Evolutionary conservation across 2,888 invertebrate species (phyloP).

Genomic region (Pandemis heparana): DNA sequence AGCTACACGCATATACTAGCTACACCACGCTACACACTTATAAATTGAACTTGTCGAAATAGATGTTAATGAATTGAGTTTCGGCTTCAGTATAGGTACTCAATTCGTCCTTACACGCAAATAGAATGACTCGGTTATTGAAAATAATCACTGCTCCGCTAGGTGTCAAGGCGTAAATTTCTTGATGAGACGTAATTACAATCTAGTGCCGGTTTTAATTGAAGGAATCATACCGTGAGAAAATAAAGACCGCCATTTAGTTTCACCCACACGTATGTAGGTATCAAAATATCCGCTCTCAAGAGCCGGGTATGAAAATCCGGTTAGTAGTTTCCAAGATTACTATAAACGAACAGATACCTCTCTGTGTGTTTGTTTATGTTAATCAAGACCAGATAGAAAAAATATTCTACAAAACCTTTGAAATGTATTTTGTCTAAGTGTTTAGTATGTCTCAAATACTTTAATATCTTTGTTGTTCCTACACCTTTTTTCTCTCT

Average conservation of each 20-base stretch:
- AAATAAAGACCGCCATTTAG: constrained; percentile 17
- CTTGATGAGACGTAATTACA: constrained; percentile 48
- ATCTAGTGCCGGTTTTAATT: constrained; percentile 54
- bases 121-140: constrained; percentile 53
- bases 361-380: too few relatives aligned
- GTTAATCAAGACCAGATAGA: too few relatives aligned
- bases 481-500: too few relatives aligned
- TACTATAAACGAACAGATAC: too few relatives aligned
- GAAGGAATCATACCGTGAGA: constrained; percentile 49
- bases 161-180: constrained; percentile 58
- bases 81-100: constrained; percentile 25
- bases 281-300: neutral
- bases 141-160: constrained; percentile 54
- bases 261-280: neutral
- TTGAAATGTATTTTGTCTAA: too few relatives aligned
- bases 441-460: too few relatives aligned
- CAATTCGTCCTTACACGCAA: constrained; percentile 41
- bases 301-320: neutral
- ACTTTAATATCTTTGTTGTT: too few relatives aligned
- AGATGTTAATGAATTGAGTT: constrained; percentile 25
- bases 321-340: too few relatives aligned
- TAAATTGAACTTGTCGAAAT: neutral
- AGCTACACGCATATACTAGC: neutral
- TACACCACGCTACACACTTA: neutral
- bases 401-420: too few relatives aligned